Percentiles rank a stretch among this genome's conserved stretches.
phyloP scores from a whole-genome alignment of 2,888 invertebrate species.

The Gonocerus acuteangulatus region DNA sequence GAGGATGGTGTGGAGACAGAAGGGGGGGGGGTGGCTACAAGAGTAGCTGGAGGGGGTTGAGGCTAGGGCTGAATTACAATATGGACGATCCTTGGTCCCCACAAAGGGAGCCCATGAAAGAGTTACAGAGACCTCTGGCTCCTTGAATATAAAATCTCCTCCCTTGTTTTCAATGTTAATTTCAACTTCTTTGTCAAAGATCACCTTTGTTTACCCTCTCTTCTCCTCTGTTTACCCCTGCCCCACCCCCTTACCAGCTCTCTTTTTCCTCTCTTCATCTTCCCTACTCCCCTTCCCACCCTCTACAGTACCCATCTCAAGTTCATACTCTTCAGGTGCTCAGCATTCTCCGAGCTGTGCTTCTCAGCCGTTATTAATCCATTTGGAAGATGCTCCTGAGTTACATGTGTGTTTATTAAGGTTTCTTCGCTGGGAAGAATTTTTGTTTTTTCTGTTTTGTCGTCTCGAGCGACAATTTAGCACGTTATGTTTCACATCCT shows the following conservation, averaged over 20 bases:
- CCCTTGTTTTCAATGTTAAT: slow-evolving; percentile 16
- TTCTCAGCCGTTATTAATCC: no score
- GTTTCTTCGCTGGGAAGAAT: no score
- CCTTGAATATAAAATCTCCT: slow-evolving; percentile 5
- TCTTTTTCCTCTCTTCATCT: neutral
- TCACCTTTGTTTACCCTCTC: slow-evolving; percentile 17
- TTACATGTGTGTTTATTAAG: no score
- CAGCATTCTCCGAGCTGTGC: neutral
- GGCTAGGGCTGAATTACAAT: neutral
- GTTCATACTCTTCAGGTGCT: neutral
- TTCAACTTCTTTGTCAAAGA: slow-evolving; percentile 15
- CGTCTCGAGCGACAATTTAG: no score
- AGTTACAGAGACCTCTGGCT: slow-evolving; percentile 5
- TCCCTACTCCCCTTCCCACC: no score
- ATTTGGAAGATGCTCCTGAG: no score
- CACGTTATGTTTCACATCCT: no score
- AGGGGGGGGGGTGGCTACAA: neutral
- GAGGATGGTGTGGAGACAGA: neutral
- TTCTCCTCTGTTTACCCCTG: slow-evolving; percentile 2
- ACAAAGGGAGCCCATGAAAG: neutral
- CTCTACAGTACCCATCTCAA: neutral
- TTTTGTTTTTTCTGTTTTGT: no score
- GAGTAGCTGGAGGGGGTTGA: neutral
- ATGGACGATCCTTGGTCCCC: no score
- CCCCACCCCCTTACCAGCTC: neutral